phyloP scores from a whole-genome alignment of 2,797 vertebrate species.

The Pseudotriccus pelzelni region DNA sequence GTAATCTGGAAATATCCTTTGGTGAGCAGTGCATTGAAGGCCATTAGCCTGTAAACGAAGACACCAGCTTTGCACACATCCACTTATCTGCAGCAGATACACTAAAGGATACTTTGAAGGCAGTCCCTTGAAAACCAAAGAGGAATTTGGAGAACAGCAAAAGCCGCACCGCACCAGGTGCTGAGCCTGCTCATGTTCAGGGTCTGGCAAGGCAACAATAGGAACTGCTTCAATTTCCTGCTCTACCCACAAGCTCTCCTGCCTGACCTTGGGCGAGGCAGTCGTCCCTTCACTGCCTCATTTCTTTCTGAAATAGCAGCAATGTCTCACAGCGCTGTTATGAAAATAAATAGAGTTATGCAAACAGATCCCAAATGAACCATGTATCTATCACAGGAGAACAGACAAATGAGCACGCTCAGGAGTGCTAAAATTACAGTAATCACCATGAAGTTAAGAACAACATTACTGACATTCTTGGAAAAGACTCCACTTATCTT shows the following conservation, averaged over 20 bases:
- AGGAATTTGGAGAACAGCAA: not conserved
- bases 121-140: not conserved
- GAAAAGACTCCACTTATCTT: not conserved
- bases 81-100: not conserved
- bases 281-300: not conserved
- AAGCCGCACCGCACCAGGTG: not conserved
- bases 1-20: not conserved
- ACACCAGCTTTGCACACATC: rapidly evolving
- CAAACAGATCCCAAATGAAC: not conserved
- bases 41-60: not conserved
- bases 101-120: not conserved
- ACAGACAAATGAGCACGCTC: not conserved
- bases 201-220: not conserved
- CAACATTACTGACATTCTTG: not conserved
- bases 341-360: not conserved
- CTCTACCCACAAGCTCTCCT: not conserved
- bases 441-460: not conserved
- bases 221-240: not conserved
- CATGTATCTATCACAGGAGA: not conserved
- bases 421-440: not conserved
- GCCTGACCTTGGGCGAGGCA: not conserved
- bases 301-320: not conserved
- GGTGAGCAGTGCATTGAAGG: not conserved
- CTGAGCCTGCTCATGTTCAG: not conserved
- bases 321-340: not conserved